Evolutionary conservation across 2,797 vertebrate species (phyloP).

Genomic region (Hippoglossus hippoglossus): DNA sequence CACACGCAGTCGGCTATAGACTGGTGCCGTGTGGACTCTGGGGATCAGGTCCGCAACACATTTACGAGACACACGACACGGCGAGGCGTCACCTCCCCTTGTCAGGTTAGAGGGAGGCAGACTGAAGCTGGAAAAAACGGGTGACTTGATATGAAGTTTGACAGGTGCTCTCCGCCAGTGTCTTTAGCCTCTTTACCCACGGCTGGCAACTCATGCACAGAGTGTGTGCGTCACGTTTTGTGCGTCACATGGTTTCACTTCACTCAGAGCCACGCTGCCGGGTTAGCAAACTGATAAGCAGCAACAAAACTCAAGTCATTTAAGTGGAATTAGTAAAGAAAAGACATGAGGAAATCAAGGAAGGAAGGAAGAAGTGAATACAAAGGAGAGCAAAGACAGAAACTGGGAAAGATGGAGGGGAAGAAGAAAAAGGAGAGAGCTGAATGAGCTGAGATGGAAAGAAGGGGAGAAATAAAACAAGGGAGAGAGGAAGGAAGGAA

Average conservation of each 20-base stretch:
- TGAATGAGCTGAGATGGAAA: not conserved
- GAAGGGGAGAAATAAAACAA: not conserved
- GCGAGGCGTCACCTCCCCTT: constrained; percentile 6
- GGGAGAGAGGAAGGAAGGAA: not conserved
- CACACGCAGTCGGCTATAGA: constrained; percentile 56
- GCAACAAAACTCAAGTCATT: not conserved
- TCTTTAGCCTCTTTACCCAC: constrained; percentile 52
- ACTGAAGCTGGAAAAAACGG: constrained; percentile 71
- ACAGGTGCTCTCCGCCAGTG: constrained; percentile 82
- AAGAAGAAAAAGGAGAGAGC: not conserved
- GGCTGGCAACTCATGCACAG: constrained; percentile 47
- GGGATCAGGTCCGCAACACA: constrained; percentile 12
- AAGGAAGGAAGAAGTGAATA: not conserved
- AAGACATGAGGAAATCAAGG: not conserved
- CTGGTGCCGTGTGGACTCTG: not conserved
- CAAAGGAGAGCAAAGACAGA: not conserved
- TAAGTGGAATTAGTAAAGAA: not conserved
- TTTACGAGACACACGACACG: constrained; percentile 36
- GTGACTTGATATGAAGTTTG: constrained; percentile 87
- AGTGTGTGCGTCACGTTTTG: constrained; percentile 63
- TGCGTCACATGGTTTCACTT: constrained; percentile 53
- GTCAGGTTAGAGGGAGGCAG: constrained; percentile 73
- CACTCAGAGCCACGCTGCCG: constrained; percentile 27
- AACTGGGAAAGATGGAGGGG: not conserved
- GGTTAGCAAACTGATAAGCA: constrained; percentile 47